Conservation (phyloP, 1,140 invertebrate species). For the Drosophila nannoptera region DNA sequence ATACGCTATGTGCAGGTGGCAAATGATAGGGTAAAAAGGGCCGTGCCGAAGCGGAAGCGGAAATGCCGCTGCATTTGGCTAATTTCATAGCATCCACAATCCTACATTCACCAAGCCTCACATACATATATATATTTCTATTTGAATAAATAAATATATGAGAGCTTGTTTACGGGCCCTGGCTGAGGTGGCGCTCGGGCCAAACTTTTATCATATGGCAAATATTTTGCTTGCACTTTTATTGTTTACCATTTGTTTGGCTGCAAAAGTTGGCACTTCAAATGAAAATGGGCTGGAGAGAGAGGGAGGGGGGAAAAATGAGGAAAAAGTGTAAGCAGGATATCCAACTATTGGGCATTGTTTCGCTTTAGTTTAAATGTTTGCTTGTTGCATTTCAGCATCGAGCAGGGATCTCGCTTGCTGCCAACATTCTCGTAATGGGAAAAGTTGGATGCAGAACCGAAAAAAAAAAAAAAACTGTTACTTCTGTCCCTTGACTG, state of each 20-base stretch:
- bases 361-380: constrained; percentile 61
- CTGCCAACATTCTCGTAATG: constrained; percentile 54
- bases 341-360: constrained; percentile 60
- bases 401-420: constrained; percentile 14
- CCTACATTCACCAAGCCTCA: background rate
- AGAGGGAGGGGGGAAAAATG: background rate
- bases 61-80: constrained; percentile 55
- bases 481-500: constrained; percentile 30
- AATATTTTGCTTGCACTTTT: constrained; percentile 58
- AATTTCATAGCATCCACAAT: constrained; percentile 52
- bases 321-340: background rate
- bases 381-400: constrained; percentile 63
- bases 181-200: constrained; percentile 20
- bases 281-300: constrained; percentile 40
- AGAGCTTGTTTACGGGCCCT: constrained; percentile 5
- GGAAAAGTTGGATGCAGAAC: constrained; percentile 58
- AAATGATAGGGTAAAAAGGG: constrained; percentile 18
- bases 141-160: background rate
- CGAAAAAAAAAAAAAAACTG: constrained; percentile 28
- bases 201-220: constrained; percentile 67
- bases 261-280: constrained; percentile 54
- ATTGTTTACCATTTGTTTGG: constrained; percentile 36
- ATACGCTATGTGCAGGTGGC: constrained; percentile 2
- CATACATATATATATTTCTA: background rate
- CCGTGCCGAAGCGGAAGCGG: constrained; percentile 25